Evolutionary conservation across 2,113 vertebrate genomes (phyloP).

Genomic region (Paratilapia polleni): DNA sequence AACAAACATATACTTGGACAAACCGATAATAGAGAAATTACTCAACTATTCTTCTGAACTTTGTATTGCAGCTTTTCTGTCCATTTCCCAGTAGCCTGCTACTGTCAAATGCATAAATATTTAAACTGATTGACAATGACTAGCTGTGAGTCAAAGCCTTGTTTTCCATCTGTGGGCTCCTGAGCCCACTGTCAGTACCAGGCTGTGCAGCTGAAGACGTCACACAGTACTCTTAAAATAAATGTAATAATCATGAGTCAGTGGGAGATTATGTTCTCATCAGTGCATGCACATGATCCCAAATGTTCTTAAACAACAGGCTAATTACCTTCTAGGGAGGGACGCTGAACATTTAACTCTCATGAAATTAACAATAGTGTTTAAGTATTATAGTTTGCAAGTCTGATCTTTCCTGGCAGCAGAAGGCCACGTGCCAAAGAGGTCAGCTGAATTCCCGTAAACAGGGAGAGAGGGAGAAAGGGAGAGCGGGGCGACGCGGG

Average conservation of each 20-base stretch:
- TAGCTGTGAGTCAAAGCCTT: background rate
- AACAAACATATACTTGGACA: background rate
- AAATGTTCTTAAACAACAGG: background rate
- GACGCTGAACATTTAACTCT: background rate
- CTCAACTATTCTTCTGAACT: background rate
- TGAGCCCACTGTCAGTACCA: background rate
- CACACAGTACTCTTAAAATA: background rate
- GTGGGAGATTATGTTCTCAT: background rate
- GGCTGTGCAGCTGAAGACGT: background rate
- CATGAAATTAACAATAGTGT: background rate
- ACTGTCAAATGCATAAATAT: background rate
- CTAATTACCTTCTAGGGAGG: background rate
- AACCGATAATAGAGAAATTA: background rate
- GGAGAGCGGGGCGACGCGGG: background rate
- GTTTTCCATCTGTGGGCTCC: background rate
- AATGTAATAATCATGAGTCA: background rate
- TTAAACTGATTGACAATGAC: background rate
- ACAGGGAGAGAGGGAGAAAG: slow-evolving; percentile 13
- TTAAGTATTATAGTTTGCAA: background rate
- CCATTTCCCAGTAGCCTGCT: background rate
- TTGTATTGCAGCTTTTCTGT: background rate
- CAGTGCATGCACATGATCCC: background rate
- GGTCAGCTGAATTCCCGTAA: slow-evolving; percentile 73
- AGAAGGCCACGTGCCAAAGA: background rate
- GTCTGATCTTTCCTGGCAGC: slow-evolving; percentile 55